Base-by-base conservation (phyloP, 2,113 vertebrate genomes). In the Forbesichthys papilliferus region DNA sequence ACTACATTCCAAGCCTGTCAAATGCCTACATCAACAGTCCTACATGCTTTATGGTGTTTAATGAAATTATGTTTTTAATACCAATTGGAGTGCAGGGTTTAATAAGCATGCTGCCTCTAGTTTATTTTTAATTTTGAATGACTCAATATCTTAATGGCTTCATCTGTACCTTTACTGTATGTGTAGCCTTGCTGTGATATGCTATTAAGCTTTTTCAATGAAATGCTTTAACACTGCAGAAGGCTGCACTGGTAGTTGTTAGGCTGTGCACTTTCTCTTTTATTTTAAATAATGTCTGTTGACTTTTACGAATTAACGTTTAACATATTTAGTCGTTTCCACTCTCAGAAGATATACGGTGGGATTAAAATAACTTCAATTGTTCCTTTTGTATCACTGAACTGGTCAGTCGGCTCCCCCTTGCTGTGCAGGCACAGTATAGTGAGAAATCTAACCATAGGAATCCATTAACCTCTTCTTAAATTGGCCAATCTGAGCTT, bases 401-500 rank as follows among this genome's bases (percentile, higher is more conserved):
- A 59, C 52, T 74, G 74, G 76, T 84, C 82, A 70, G 5, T 68
- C 46, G 9, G 11, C 18, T 68, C 47, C 56, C 51, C 11, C 49
- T 69, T 83, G 79, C 83, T 88, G 78, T 87, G 86, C 67, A 77
- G 56, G 47, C 67, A 73, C 71, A 73, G 68, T 66, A 51, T 74
- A 80, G 68, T 66, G 79, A 83, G 74, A 86, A 88, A 89, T 82
- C 68, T 77, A 79, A 64, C 80, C 73, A 81, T 83, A 68, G 64
- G 79, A 89, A 84, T 80, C 82, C 75, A 90, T 92, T 93, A 91
- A 93, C 92, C 91, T 90, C 84, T 61, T 71, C 71, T 79, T 80
- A 91, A 91, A 91, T 91, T 87, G 88, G 84, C 88, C 88, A 87
- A 92, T 92, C 86, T 79, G 75, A 89, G 88, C 74, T 89, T 92